These are phyloP conservation scores for Oasisia sp. DNA, from an alignment of 2,888 invertebrate genomes.

Conservation along the genomic window DNA sequence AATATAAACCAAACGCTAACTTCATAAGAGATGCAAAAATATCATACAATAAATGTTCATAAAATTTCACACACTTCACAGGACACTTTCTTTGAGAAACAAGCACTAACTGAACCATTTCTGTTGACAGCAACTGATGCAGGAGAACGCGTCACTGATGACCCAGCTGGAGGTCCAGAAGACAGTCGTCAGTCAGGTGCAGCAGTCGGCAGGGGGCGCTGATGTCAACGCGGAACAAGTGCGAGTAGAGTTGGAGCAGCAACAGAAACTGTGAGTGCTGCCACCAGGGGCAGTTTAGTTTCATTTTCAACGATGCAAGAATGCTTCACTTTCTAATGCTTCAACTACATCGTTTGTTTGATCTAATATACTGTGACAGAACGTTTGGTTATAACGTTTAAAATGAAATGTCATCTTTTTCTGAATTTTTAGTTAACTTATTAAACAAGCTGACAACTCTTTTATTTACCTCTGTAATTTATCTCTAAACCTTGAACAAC, in stretches of 20 bases:
- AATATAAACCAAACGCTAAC: neutral
- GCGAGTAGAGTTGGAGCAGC: neutral
- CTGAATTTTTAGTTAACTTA: no score
- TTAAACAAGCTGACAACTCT: no score
- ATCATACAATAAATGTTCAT: no score
- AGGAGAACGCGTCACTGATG: neutral
- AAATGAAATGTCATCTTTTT: no score
- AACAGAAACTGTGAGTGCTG: conserved; percentile 5
- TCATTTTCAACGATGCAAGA: neutral
- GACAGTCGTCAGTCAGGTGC: neutral
- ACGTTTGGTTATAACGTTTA: no score
- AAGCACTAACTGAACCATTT: neutral
- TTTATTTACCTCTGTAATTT: neutral
- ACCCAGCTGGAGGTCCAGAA: neutral
- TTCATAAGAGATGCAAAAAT: neutral
- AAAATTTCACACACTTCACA: no score
- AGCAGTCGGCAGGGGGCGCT: neutral
- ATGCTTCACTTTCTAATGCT: neutral
- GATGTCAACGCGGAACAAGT: neutral
- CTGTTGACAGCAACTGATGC: neutral
- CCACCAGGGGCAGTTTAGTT: neutral
- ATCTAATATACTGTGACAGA: no score
- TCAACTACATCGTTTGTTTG: neutral
- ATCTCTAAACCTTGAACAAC: neutral
- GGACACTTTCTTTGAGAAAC: no score